Evolutionary conservation across 1,140 invertebrate genomes (phyloP), one percentile per base, ranked within the genome.

Genomic region (Plodia interpunctella): DNA sequence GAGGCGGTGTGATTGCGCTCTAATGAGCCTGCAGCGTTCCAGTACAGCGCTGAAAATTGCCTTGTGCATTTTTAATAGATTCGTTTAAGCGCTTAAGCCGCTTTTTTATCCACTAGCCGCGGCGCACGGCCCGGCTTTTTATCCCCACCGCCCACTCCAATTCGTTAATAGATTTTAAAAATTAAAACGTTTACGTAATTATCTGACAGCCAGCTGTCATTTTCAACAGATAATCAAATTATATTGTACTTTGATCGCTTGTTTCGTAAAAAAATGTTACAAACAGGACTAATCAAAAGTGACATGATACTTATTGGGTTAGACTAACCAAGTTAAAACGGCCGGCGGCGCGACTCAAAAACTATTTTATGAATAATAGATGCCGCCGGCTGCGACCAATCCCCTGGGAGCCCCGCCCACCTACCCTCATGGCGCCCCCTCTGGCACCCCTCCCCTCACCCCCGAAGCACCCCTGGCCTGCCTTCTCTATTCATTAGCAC

Each of bases 341-440:
- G 75, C 71, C 80, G 77, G 71, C 76, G 85, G 80, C 75, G 82
- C 79, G 78, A 84, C 80, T 88, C 83, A 88, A 88, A 88, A 88
- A 88, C 86, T 88, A 88, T 88, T 87, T 88, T 88, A 87, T 88
- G 86, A 88, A 88, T 88, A 87, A 87, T 88, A 88, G 83, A 88
- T 87, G 81, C 73, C 75, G 78, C 72, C 72, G 67, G 65, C 76
- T 76, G 78, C 83, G 80, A 77, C 86, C 86, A 88, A 88, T 88
- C 86, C 86, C 86, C n/a, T 59, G 83, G 83, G 82, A 81, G 72
- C 75, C 72, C 76, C 80, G 82, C 83, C 81, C 78, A 74, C 60
- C 50, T 35, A 53, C 60, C 32, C 56, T 61, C 60, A 28, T 13
- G 57, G 53, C 57, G 61, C 57, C 68, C 61, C 44, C 63, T 38